Evolutionary conservation across 1,140 invertebrate genomes (phyloP), one percentile per base, ranked within the genome.

Genomic region (Zophobas morio): DNA sequence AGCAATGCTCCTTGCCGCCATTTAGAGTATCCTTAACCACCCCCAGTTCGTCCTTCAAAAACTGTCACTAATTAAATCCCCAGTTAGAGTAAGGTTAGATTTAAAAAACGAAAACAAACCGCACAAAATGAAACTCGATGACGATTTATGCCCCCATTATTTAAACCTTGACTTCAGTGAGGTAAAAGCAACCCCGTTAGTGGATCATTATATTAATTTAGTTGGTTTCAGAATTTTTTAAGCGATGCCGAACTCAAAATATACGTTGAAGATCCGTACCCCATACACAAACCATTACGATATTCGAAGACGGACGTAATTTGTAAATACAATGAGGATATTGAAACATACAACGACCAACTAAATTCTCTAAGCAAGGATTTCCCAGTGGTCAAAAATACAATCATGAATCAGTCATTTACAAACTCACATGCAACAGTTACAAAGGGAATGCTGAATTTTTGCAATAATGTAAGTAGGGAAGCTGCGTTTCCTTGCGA

Each of bases 261-360:
- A 3, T 66, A 4, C 32, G 39, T 66, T 33, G 1, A 66, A 66
- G 2, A 5, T 1, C 60, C 60, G 20, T 66, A 42, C 42, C 60
- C 60, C 39, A 66, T 66, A 20, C 37, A 42, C 60, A 66, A 66
- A 40, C 60, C 60, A n/a, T 42, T 66, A 20, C 40, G 42, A 66
- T 20, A 42, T 5, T 1, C 20, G 20, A 36, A 42, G 1, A 33
- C 4, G n/a, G 60, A 66, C 39, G 2, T 66, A 42, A 66, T 66
- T 66, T 2, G 42, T 20, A 2, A 66, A 32, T 66, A 42, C 6
- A 8, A 42, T 32, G n/a, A 66, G 20, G 39, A 66, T 42, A 3
- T 6, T 5, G 20, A 1, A 1, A 6, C 39, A 6, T 66, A 66
- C 35, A 20, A 5, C 33, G 8, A 66, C 0, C 37, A 66, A 40